Base-by-base conservation (phyloP, 2,113 vertebrate species). In the Otocyon megalotis region DNA sequence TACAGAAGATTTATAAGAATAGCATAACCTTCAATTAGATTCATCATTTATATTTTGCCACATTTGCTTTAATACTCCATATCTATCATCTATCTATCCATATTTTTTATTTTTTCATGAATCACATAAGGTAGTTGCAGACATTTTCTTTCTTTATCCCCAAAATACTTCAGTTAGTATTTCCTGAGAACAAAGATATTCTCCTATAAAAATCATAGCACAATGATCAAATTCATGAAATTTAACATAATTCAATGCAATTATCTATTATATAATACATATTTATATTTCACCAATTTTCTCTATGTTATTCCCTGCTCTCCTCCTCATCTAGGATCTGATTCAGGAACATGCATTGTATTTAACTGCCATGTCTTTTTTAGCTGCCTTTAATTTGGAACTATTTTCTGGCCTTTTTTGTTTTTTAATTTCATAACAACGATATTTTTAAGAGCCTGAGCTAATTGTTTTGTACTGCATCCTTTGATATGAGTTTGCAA, bases 151-250 rank as follows among this genome's bases (percentile, higher is more conserved):
- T 90, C 35, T 87, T 88, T 67, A 37, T 24, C 2, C 4, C 24
- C 37, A 72, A 62, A 88, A 71, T 67, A 58, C 35, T 80, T 90
- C 8, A 43, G 71, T 90, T 62, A 82, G 9, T 76, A 30, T 77
- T 93, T 86, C 58, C 28, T 93, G 72, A 85, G 3, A 93, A 85
- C 54, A 91, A 97, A 1, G 12, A 77, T 37, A 24, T 62, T 84
- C 82, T 88, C 30, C 77, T 35, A 67, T 20, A 62, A 97, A 97
- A 88, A 80, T 76, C 32, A 26, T 72, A 85, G 67, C 10, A 62
- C 8, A 77, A 12, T 35, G 32, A 74, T 60, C 60, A 76, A 54
- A 30, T 81, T 81, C 13, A 77, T 90, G 14, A 91, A 81, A 10
- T 69, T 84, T 63, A 93, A 72, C 1, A 30, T 35, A 65, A 74